Evolutionary conservation across 2,113 vertebrate genomes (phyloP).

Genomic region (Heliornis fulica): DNA sequence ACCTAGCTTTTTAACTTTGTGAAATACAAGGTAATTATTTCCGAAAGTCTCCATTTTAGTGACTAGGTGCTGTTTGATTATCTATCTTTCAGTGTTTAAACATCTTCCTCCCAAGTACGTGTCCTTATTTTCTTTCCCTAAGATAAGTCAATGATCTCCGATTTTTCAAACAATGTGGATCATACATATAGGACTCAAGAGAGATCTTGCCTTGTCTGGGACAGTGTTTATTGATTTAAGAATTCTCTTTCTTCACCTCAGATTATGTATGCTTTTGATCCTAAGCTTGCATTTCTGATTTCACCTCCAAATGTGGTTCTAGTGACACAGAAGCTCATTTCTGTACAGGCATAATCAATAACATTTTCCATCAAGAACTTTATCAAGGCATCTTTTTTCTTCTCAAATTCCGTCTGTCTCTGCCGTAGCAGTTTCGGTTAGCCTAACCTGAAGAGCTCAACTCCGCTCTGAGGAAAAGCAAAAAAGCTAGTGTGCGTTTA

Average conservation of each 20-base stretch:
- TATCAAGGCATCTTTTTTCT: neutral
- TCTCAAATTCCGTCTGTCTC: neutral
- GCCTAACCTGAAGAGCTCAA: neutral
- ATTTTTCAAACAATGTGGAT: neutral
- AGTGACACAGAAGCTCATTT: neutral
- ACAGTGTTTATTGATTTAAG: constrained; percentile 1
- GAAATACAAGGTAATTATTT: neutral
- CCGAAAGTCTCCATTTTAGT: neutral
- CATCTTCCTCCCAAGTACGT: neutral
- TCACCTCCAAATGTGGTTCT: neutral
- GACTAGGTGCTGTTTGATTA: neutral
- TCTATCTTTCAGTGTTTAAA: neutral
- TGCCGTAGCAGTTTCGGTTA: constrained; percentile 8
- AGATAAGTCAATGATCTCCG: neutral
- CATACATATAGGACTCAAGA: neutral
- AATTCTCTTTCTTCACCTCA: neutral
- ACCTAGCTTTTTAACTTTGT: neutral
- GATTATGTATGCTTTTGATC: neutral
- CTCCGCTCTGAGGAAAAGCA: constrained; percentile 21
- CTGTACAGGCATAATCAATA: constrained; percentile 20
- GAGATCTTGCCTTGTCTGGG: neutral
- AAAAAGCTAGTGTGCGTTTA: constrained; percentile 34
- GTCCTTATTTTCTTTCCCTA: neutral
- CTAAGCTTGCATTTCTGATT: neutral
- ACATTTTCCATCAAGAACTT: constrained; percentile 10